Base-by-base conservation (phyloP, 2,888 invertebrate genomes). In the Drosophila subsilvestris region DNA sequence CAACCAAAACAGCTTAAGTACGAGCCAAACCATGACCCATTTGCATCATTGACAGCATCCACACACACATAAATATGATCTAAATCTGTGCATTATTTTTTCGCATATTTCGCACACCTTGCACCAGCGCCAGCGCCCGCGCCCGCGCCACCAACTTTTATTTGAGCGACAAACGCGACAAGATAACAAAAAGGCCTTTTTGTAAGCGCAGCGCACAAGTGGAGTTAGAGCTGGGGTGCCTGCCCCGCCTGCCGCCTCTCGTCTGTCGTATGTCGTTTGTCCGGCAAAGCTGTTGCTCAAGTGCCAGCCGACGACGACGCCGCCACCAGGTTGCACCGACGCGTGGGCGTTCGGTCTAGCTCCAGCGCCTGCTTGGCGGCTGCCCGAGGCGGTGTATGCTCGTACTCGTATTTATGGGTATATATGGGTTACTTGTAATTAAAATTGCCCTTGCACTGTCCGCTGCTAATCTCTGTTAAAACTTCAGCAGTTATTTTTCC, bases 141-240 rank as follows among this genome's bases (percentile, higher is more conserved):
- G 32, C 7, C 51, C 14, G 17, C 53, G 47, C 54, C 69, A 32
- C n/a, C 61, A 29, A 54, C 48, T 60, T 67, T 66, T 67, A 70
- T 80, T 84, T 78, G 79, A 86, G 69, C 76, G 78, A 84, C 84
- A 86, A 84, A 63, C 78, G 79, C 75, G 85, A 87, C 85, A 80
- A 85, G 87, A 87, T 79, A 85, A 85, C 87, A 82, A 85, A 85
- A 83, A 86, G 79, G 66, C 72, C 78, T 70, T 66, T 78, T 81
- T 80, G 78, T 76, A 73, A 71, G 37, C 55, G 32, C 66, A 70
- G 57, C 50, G 49, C 55, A 22, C 20, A 50, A 37, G 53, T 49
- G 56, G 65, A 65, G 63, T 54, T 25, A 20, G 17, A 17, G 51
- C 1, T 58, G 48, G 72, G 56, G 58, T 59, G 61, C 54, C 63